Evolutionary conservation across 2,113 vertebrate species (phyloP).

Genomic region (Taurulus bubalis): DNA sequence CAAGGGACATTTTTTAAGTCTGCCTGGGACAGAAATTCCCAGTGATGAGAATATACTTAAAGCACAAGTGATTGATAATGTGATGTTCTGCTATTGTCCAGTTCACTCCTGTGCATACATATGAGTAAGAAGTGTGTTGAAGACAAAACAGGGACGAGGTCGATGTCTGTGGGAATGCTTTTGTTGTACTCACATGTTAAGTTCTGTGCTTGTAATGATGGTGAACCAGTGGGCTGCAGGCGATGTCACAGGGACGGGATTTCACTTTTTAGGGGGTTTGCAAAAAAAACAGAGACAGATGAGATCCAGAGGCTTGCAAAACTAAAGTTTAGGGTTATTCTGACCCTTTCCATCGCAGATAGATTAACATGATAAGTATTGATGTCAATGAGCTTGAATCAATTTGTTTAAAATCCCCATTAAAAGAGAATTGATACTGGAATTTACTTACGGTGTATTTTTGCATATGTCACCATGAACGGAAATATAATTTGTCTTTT

Average conservation of each 20-base stretch:
- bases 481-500: slow-evolving; percentile 10
- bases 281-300: slow-evolving; percentile 24
- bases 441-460: slow-evolving; percentile 60
- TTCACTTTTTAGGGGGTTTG: slow-evolving; percentile 38
- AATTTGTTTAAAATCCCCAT: slow-evolving; percentile 65
- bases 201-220: slow-evolving; percentile 70
- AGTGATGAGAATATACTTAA: slow-evolving; percentile 46
- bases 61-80: slow-evolving; percentile 72
- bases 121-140: slow-evolving; percentile 49
- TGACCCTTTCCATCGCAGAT: slow-evolving; percentile 46
- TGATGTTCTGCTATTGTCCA: slow-evolving; percentile 70
- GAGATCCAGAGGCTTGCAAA: slow-evolving; percentile 41
- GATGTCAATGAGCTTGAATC: slow-evolving; percentile 74
- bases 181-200: slow-evolving; percentile 68
- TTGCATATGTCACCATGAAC: slow-evolving; percentile 45
- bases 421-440: slow-evolving; percentile 63
- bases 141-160: slow-evolving; percentile 49
- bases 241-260: slow-evolving; percentile 36
- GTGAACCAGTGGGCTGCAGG: slow-evolving; percentile 57
- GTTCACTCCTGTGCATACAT: slow-evolving; percentile 61
- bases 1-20: slow-evolving; percentile 36
- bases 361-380: slow-evolving; percentile 63
- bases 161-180: slow-evolving; percentile 67
- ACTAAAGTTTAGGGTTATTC: slow-evolving; percentile 26
- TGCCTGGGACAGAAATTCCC: slow-evolving; percentile 31